These are phyloP conservation scores for Sphaerophoria taeniata DNA, from an alignment of 2,888 invertebrate genomes.

Conservation along the genomic window DNA sequence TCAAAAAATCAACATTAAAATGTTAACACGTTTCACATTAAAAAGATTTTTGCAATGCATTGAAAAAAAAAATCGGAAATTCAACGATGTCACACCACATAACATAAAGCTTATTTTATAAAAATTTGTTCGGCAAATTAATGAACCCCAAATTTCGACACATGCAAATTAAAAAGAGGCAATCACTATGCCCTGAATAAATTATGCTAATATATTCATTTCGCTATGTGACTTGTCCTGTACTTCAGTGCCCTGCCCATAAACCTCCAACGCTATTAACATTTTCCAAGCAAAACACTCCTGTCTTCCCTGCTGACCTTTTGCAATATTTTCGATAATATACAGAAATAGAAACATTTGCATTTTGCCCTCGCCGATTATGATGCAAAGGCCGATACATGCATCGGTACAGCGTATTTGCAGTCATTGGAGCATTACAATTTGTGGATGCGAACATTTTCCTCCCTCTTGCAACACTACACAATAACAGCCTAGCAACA, in stretches of 20 bases:
- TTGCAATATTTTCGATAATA: constrained; percentile 14
- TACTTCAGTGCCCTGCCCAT: background rate
- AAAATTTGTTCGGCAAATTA: too few species aligned
- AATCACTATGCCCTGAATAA: background rate
- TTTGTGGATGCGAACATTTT: constrained; percentile 16
- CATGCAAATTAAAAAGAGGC: too few species aligned
- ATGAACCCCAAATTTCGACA: too few species aligned
- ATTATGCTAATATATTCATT: constrained; percentile 23
- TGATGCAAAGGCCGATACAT: background rate
- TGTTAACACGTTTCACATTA: too few species aligned
- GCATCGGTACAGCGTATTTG: constrained; percentile 8
- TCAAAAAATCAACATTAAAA: too few species aligned
- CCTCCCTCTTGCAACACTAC: constrained; percentile 6
- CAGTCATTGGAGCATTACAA: constrained; percentile 54
- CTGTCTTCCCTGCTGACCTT: constrained; percentile 3
- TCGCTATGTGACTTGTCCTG: background rate
- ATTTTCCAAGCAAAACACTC: constrained; percentile 14
- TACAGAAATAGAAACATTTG: constrained; percentile 13
- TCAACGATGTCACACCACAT: too few species aligned
- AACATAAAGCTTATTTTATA: too few species aligned
- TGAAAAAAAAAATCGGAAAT: too few species aligned
- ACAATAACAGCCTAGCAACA: constrained; percentile 56
- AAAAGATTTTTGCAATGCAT: too few species aligned
- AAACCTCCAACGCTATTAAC: constrained; percentile 3
- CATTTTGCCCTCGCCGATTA: background rate